Evolutionary conservation across 2,888 invertebrate genomes (phyloP), one percentile per base, ranked within the genome.

Genomic region (Dinocampus coccinellae): DNA sequence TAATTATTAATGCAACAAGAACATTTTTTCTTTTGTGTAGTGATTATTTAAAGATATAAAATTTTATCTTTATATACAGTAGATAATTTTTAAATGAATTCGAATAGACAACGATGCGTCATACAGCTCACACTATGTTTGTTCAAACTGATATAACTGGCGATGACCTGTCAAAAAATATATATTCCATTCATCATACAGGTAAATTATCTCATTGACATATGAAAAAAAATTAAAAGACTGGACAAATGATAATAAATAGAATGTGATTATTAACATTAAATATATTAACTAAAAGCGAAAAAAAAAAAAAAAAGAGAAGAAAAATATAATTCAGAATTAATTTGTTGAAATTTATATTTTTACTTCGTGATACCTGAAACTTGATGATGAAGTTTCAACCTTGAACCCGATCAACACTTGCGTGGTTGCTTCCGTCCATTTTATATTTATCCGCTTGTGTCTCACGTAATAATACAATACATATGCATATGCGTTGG

Each of bases 121-220:
- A 42, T 6, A 57, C 67, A 29, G 55, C 47, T 36, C 53, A 58
- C 9, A 73, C 73, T 71, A 79, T 78, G 79, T 79, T 75, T 71
- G 79, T 79, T n/a, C 78, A 78, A 69, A 79, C 79, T 68, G 79
- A 79, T 70, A 77, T 78, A 70, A 78, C 77, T 60, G 76, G 76
- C 64, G 76, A 75, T 73, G 78, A 79, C 66, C 65, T 78, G 60
- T 73, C 70, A 47, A 69, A 76, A 39, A 58, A 42, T 63, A 65
- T 64, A 61, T 65, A 70, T 62, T 57, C 67, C 65, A 75, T 75
- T 61, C 61, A 55, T 55, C 61, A 55, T 55, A 58, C 73, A 76
- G 76, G 77, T 77, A 73, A 63, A 65, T 57, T 33, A 69, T 67
- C 60, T 58, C 47, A 63, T 10, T 20, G 20, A 24, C 0, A 11